Evolutionary conservation across 2,113 vertebrate species (phyloP), one percentile per base, ranked within the genome.

Genomic region (Pterocles burchelli): DNA sequence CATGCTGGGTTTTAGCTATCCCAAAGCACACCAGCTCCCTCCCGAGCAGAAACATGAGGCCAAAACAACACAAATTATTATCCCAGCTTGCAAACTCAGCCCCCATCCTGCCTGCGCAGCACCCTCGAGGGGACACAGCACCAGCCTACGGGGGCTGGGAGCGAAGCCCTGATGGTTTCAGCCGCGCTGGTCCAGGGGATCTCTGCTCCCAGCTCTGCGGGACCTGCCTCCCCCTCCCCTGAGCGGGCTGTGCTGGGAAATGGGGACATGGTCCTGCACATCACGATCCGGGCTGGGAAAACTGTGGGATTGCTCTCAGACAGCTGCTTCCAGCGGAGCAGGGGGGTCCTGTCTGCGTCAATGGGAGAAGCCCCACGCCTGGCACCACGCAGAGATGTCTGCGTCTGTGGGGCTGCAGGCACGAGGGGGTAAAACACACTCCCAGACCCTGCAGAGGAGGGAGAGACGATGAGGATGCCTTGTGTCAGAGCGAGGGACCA

Each of bases 301-400:
- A 3, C 55, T 10, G 7, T 0, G 2, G 82, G 46, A 20, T 45
- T 14, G 1, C 8, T 72, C 22, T 22, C 68, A 36, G 67, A 1
- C 1, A 6, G 17, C 19, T 15, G 16, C 57, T 45, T 62, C 58
- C 13, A 54, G 49, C 1, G 2, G 36, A 63, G 41, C 13, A 7
- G 2, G 4, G 13, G 6, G 21, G 10, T 21, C 17, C 21, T 21
- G 26, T 19, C 66, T 13, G 7, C 31, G 29, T 0, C 0, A n/a
- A 5, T 16, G 19, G 6, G 21, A 8, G 6, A 10, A 63, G 28
- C 18, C n/a, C 17, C 41, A 15, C 1, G 7, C 68, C 57, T 6
- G 13, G 41, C 38, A 11, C 31, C 38, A 34, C 31, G 62, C 38
- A 38, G 58, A 82, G 36, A 12, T 1, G 9, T 15, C 59, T 17